These are phyloP conservation scores for Chloromyia formosa DNA, from an alignment of 2,888 invertebrate genomes.

Conservation along the genomic window DNA sequence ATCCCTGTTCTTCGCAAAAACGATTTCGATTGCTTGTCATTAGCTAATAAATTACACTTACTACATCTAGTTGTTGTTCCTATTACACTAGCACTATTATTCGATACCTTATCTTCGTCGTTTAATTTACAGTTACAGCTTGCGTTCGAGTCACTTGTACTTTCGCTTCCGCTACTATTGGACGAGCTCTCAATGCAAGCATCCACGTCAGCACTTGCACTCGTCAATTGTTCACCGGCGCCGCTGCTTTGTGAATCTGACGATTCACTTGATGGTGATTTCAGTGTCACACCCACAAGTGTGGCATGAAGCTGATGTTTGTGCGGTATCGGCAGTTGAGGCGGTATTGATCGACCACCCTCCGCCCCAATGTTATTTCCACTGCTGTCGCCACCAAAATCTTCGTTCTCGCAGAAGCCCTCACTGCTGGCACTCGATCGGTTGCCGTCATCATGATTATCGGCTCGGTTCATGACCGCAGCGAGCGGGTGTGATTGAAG, in stretches of 20 bases:
- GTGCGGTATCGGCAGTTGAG: conserved; percentile 50
- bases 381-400: conserved; percentile 77
- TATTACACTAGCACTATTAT: conserved; percentile 46
- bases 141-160: conserved; percentile 45
- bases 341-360: conserved; percentile 53
- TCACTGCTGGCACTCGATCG: conserved; percentile 94
- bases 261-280: conserved; percentile 54
- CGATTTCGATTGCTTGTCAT: conserved; percentile 9
- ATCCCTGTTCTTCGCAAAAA: too few relatives aligned
- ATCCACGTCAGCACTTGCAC: conserved; percentile 40
- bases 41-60: conserved; percentile 40
- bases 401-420: conserved; percentile 95
- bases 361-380: conserved; percentile 66
- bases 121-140: conserved; percentile 49
- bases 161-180: conserved; percentile 29
- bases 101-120: conserved; percentile 44
- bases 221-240: conserved; percentile 52
- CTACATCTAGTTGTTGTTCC: conserved; percentile 48
- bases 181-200: conserved; percentile 11
- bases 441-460: conserved; percentile 73
- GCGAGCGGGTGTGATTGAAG: conserved; percentile 46
- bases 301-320: conserved; percentile 26
- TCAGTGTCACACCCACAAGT: background rate
- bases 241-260: conserved; percentile 60
- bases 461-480: conserved; percentile 44